Conservation (phyloP, 2,888 invertebrate species). For the Ectropis crepuscularia region DNA sequence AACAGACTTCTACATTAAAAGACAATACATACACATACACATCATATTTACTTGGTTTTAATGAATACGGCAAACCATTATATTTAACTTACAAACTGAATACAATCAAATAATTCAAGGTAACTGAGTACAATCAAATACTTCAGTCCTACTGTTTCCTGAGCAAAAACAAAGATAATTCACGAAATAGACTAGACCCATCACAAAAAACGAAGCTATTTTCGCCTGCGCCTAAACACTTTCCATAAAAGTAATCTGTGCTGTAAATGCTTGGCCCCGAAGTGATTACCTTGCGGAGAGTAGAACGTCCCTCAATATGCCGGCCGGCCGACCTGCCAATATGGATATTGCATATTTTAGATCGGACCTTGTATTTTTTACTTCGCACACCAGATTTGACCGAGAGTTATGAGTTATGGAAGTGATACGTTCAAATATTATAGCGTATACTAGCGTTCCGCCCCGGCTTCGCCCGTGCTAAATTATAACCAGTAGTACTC, state of each 20-base stretch:
- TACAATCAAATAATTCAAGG: no score
- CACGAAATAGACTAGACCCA: neutral
- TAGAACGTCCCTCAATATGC: conserved; percentile 70
- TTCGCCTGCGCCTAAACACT: conserved; percentile 7
- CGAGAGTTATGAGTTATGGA: conserved; percentile 41
- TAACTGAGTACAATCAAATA: no score
- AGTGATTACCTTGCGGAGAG: conserved; percentile 35
- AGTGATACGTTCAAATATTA: neutral
- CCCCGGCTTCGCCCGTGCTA: no score
- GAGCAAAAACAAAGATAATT: neutral
- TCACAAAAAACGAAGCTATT: neutral
- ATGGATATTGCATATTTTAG: conserved; percentile 82
- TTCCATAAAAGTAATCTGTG: conserved; percentile 20
- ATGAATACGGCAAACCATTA: no score
- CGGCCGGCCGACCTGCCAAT: conserved; percentile 66
- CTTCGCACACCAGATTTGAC: conserved; percentile 53
- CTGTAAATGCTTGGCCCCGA: conserved; percentile 19
- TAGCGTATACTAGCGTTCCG: no score
- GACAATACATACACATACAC: no score
- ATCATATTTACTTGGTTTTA: no score
- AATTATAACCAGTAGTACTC: no score
- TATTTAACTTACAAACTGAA: no score
- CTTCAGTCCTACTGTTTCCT: neutral
- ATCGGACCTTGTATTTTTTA: conserved; percentile 67
- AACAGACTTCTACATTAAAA: no score